Conservation (phyloP, 2,797 vertebrate species). For the Anniella stebbinsi region DNA sequence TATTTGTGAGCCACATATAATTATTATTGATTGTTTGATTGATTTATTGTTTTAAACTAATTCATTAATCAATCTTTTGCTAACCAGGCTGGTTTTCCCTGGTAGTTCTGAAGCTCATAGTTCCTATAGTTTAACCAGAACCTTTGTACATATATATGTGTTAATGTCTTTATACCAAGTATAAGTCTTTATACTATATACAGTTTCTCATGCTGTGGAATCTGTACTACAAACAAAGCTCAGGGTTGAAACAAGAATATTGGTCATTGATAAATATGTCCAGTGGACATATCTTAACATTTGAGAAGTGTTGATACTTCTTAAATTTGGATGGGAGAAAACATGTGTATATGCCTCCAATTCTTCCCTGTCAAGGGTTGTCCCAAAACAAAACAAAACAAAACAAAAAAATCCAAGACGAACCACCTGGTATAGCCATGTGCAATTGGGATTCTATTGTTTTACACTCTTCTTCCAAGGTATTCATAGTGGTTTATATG, state of each 20-base stretch:
- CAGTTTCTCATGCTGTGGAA: too few species aligned
- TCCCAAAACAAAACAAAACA: too few species aligned
- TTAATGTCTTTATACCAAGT: too few species aligned
- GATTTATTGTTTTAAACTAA: neutral
- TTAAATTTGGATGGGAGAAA: neutral
- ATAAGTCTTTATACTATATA: neutral
- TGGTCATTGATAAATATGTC: neutral
- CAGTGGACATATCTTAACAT: neutral
- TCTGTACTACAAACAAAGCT: neutral
- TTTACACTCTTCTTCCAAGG: neutral
- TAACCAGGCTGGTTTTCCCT: neutral
- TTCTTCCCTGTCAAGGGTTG: neutral
- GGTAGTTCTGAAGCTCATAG: neutral
- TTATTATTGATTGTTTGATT: too few species aligned
- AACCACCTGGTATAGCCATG: neutral
- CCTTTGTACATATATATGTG: neutral
- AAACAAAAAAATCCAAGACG: neutral
- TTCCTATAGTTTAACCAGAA: neutral
- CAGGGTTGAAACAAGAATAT: neutral
- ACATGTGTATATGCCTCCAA: neutral
- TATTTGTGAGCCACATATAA: too few species aligned
- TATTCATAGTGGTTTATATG: neutral
- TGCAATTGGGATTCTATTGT: neutral
- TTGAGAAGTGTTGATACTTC: neutral
- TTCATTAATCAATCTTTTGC: neutral